These are phyloP conservation scores for Cephus cinctus DNA, from an alignment of 1,140 invertebrate species.

Conservation along the genomic window DNA sequence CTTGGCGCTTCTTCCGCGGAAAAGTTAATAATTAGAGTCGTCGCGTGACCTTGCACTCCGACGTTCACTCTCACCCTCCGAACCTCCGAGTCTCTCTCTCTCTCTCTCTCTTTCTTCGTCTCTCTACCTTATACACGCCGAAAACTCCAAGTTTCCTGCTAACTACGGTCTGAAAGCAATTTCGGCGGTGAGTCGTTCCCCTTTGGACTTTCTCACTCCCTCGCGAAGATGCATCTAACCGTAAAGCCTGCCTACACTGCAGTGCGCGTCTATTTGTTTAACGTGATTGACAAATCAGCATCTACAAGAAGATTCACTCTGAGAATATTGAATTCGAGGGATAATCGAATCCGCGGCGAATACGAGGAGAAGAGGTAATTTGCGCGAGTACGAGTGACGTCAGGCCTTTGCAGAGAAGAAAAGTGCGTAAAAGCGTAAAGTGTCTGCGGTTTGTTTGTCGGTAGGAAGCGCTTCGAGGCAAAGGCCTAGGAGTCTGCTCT, in stretches of 20 bases:
- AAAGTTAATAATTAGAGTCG: slow-evolving; percentile 56
- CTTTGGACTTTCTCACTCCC: slow-evolving; percentile 23
- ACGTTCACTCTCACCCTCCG: no score
- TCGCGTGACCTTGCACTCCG: slow-evolving; percentile 55
- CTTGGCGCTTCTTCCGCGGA: slow-evolving; percentile 20
- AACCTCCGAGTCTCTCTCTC: slow-evolving; percentile 23
- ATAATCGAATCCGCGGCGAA: no score
- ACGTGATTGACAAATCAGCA: no score
- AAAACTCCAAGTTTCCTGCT: slow-evolving; percentile 52
- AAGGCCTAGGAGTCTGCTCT: slow-evolving; percentile 18
- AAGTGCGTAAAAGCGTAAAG: slow-evolving; percentile 50
- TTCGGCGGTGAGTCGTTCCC: slow-evolving; percentile 41
- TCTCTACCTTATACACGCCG: slow-evolving; percentile 26
- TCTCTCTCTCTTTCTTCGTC: slow-evolving; percentile 23
- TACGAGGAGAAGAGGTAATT: no score
- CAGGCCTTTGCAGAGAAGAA: slow-evolving; percentile 42
- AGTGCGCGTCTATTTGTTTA: no score
- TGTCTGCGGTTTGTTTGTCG: slow-evolving; percentile 40
- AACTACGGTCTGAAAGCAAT: slow-evolving; percentile 53
- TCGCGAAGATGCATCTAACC: no score
- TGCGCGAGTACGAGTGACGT: no score
- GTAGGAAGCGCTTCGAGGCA: slow-evolving; percentile 26
- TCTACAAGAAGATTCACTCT: no score
- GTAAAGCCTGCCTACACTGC: no score
- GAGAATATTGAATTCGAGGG: no score